phyloP scores from a whole-genome alignment of 2,797 vertebrate species.

The Manis javanica region DNA sequence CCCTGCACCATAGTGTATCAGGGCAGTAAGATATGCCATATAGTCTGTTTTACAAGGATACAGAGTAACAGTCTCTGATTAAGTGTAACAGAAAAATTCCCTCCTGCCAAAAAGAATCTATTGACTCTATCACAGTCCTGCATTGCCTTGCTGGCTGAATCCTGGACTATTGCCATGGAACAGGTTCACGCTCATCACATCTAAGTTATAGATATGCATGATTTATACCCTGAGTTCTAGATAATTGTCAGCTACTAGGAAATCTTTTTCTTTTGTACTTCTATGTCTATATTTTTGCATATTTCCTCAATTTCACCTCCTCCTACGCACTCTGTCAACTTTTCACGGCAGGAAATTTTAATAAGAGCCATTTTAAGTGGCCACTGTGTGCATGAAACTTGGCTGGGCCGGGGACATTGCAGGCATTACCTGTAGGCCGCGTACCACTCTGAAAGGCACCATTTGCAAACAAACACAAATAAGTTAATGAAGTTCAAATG shows the following conservation, averaged over 20 bases:
- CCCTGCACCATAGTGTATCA: fast-evolving
- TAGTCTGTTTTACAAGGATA: background rate
- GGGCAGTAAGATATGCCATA: background rate
- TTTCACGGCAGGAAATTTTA: background rate
- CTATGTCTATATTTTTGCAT: background rate
- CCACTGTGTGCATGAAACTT: too few relatives aligned
- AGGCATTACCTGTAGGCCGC: background rate
- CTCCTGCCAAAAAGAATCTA: background rate
- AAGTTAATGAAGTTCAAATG: background rate
- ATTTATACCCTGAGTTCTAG: background rate
- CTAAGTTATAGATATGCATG: background rate
- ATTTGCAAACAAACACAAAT: background rate
- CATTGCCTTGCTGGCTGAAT: background rate
- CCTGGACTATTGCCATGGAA: background rate
- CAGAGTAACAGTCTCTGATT: background rate
- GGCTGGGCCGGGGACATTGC: fast-evolving
- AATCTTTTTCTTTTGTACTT: background rate
- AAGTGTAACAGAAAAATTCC: background rate
- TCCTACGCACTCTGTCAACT: background rate
- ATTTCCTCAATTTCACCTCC: background rate
- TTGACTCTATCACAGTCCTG: background rate
- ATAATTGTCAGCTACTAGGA: slow-evolving; percentile 11
- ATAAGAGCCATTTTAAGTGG: background rate
- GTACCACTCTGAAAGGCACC: too few relatives aligned
- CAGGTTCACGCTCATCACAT: background rate